Base-by-base conservation (phyloP, 1,140 invertebrate species). In the Pseudachorutes palmiensis region DNA sequence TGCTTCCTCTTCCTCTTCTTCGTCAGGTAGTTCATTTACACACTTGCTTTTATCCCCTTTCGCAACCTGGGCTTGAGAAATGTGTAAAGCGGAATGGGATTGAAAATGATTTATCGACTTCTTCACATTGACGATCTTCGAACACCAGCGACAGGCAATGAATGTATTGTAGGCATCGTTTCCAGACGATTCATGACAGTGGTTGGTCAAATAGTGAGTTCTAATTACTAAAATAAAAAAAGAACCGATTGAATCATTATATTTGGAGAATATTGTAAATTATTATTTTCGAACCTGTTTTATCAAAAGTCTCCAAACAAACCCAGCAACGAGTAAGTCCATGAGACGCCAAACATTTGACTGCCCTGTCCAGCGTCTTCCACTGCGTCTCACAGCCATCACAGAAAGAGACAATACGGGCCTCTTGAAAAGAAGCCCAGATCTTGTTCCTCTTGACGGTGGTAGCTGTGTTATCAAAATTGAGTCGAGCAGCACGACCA, bases 331-430 rank as follows among this genome's bases (percentile, higher is more conserved):
- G 61, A 14, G 24, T 14, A 2, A 63, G n/a, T 2, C 29, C 33
- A 14, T 63, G 61, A 24, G 41, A 24, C 22, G n/a, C 30, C 1
- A 62, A 58, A 26, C 66, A 67, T 26, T 24, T 51, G 2, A 26
- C 29, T 22, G 45, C 33, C 29, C 48, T 29, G 19, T 31, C 32
- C 1, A 67, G 26, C 5, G 45, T 62, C n/a, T 67, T 62, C 1
- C 57, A 59, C 48, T 67, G 66, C 9, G 26, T 61, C 28, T 55
- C 36, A 51, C 66, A 67, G 5, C 36, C 51, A n/a, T 62, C 28
- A 30, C 66, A 67, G 36, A 51, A 67, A 5, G 59, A 41, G 1
- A 67, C 5, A 30, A 57, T 45, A 14, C 60, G 66, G 19, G 62
- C 29, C 58, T 67, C 66, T 32, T 62, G 41, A 12, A 61, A 14